phyloP scores from a whole-genome alignment of 1,140 invertebrate species.

The Zophobas atratus region DNA sequence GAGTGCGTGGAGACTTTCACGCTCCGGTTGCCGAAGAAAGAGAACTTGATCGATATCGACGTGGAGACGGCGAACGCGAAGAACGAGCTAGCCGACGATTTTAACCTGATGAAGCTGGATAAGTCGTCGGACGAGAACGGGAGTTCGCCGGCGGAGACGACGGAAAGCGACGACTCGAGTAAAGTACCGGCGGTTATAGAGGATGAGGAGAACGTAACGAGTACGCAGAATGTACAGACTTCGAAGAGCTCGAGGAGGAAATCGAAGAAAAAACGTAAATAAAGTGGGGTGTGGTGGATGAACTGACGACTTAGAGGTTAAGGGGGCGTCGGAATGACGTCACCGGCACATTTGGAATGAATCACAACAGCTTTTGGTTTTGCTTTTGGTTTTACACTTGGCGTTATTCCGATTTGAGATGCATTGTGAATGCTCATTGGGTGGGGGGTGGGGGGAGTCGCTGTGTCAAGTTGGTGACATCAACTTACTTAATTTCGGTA shows the following conservation, averaged over 20 bases:
- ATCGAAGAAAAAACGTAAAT: constrained; percentile 62
- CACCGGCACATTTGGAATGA: background rate
- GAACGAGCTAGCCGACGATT: constrained; percentile 28
- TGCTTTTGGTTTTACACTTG: background rate
- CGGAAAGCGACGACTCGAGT: constrained; percentile 66
- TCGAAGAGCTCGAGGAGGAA: constrained; percentile 57
- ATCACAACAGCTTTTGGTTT: background rate
- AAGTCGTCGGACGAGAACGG: constrained; percentile 64
- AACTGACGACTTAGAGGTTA: background rate
- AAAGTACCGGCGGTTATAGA: constrained; percentile 58
- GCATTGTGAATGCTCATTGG: background rate
- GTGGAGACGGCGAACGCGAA: constrained; percentile 46
- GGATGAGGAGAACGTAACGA: constrained; percentile 50
- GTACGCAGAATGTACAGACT: constrained; percentile 41
- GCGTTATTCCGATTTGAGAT: background rate
- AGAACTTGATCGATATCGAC: constrained; percentile 57
- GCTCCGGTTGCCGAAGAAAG: constrained; percentile 50
- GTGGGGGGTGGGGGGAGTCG: background rate
- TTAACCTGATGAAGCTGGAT: constrained; percentile 60
- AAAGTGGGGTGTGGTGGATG: constrained; percentile 38
- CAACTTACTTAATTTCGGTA: too few species aligned
- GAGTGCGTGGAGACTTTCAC: constrained; percentile 56
- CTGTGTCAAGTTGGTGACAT: too few species aligned
- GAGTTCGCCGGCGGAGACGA: constrained; percentile 63
- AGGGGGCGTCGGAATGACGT: background rate